Base-by-base conservation (phyloP, 2,797 vertebrate genomes). In the Calcarius lapponicus region DNA sequence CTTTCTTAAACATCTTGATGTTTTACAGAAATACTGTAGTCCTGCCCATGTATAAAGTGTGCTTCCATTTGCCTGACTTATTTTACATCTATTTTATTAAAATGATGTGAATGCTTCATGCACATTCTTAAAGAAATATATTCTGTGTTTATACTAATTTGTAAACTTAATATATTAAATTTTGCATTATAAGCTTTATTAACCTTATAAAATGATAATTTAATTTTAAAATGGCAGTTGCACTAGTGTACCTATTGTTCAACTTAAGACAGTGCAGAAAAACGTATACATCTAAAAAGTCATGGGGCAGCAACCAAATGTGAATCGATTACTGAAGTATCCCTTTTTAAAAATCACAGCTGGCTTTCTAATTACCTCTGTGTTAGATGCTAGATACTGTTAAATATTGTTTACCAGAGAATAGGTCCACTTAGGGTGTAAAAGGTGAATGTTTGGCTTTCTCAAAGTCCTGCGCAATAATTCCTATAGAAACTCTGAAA, bases 401-500 rank as follows among this genome's bases (percentile, higher is more conserved):
- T 97, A 62, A 22, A 86, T 84, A 72, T 34, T 60, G 32, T 95
- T 97, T 95, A 92, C 75, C 34, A n/a, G 42, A 88, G 65, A 96
- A 61, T 24, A 91, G 34, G 56, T 91, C 21, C 36, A 56, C 82
- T 88, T 56, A 78, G 31, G 24, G 13, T 86, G 40, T 87, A 93
- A 96, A 95, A 94, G 56, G 72, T 93, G 79, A 93, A 85, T 66
- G 54, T 25, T 10, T 29, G 42, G 47, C 51, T 93, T 93, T 87
- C 82, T 96, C 54, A 82, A 96, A 96, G 88, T 96, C 76, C 80
- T 92, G 17, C 10, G 60, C 53, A 88, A 85, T 79, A 94, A 93
- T 95, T 97, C 94, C 66, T 90, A 48, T 36, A 72, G 70, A 24
- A 92, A 96, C 93, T 93, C 91, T 96, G 92, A 91, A 96, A 97